Base-by-base conservation (phyloP, 2,113 vertebrate species). In the Suricata suricatta region DNA sequence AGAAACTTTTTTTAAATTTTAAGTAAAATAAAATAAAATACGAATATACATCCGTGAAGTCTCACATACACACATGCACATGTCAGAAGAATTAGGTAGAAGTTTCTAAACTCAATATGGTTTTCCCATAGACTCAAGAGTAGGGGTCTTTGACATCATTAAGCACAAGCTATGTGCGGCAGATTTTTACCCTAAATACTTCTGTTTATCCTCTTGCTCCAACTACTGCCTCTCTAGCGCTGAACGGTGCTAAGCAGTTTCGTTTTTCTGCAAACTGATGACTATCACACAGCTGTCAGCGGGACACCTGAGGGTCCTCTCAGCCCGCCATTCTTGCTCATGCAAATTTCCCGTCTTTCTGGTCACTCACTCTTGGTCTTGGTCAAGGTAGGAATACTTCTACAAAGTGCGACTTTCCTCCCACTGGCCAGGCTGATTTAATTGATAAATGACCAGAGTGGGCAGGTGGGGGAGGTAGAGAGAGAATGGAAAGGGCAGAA, bases 21-120 rank as follows among this genome's bases (percentile, higher is more conserved):
- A 23, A 57, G 6, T 57, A 54, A 54, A 54, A 54, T 54, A 57
- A 21, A 57, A 60, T 80, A 91, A 90, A 94, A 85, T 82, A 88
- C 1, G 3, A 77, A 77, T 52, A 10, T 7, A 33, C 4, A 47
- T 57, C 41, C 29, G 1, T 0, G 0, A 27, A 44, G 9, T 50
- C 4, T 86, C 74, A 96, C 16, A 35, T 15, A 74, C 19, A 90
- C 5, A 16, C 17, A 52, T 35, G 68, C 5, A 69, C 3, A 41
- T 1, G 7, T 38, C n/a, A 60, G 84, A 92, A 87, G 19, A 83
- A 88, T 11, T 16, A 68, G 15, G n/a, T 38, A 79, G n/a, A 69
- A 27, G 8, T 80, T 80, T 84, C 82, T 93, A 29, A 93, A 38
- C 85, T 93, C 79, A 66, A 41, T 41, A 90, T 5, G 12, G 21